Percentiles rank a stretch among this genome's conserved stretches.
Conservation (phyloP, 2,797 vertebrate genomes). For the Columba guinea region DNA sequence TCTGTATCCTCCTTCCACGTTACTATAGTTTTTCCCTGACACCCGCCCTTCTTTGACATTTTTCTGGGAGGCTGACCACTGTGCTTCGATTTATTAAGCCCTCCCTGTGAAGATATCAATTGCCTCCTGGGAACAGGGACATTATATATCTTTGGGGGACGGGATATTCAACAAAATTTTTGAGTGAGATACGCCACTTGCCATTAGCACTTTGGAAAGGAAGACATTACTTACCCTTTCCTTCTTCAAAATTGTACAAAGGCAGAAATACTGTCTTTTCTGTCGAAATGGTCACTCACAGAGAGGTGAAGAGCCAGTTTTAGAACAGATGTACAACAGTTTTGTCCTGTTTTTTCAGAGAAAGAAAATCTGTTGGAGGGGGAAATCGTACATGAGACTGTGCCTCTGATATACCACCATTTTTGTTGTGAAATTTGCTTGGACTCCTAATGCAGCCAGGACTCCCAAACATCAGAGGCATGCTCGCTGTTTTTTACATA, state of each 20-base stretch:
- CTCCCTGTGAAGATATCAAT: slow-evolving; percentile 41
- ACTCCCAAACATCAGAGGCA: not conserved
- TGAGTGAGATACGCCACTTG: not conserved
- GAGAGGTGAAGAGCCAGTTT: not conserved
- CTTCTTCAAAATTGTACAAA: not conserved
- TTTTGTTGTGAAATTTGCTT: not conserved
- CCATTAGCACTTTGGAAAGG: not conserved
- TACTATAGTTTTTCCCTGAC: slow-evolving; percentile 24
- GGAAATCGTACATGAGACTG: not conserved
- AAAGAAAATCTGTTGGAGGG: not conserved
- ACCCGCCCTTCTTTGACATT: slow-evolving; percentile 38
- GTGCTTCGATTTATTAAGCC: slow-evolving; percentile 36
- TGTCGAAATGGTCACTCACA: not conserved
- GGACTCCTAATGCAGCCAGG: not conserved
- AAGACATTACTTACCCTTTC: not conserved
- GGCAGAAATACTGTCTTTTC: not conserved
- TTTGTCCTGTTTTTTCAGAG: not conserved
- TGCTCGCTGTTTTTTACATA: not conserved
- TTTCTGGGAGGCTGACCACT: slow-evolving; percentile 40
- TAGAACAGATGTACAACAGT: not conserved
- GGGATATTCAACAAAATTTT: not conserved
- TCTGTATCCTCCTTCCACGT: not conserved
- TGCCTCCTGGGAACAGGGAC: slow-evolving; percentile 32
- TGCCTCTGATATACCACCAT: not conserved
- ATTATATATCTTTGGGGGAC: not conserved